Evolutionary conservation across 1,140 invertebrate genomes (phyloP).

Genomic region (Brachionus koreanus): DNA sequence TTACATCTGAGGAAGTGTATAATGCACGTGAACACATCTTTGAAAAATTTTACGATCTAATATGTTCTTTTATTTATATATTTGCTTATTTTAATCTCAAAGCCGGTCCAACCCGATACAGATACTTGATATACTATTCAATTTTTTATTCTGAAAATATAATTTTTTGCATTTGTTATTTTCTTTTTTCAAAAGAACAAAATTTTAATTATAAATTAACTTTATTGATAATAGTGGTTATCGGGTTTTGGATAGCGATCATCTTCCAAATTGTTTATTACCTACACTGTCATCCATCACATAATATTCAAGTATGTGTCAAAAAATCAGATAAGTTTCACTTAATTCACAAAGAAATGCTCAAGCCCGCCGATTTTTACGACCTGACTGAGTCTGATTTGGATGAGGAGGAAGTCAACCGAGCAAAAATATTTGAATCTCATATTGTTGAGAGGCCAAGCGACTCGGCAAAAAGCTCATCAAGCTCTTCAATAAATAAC

Average conservation of each 20-base stretch:
- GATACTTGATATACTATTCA: constrained; percentile 29
- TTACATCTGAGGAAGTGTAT: constrained; percentile 11
- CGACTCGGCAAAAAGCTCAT: background rate
- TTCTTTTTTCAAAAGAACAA: constrained; percentile 14
- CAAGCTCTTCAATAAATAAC: constrained; percentile 18
- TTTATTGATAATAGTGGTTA: constrained; percentile 16
- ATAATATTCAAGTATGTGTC: constrained; percentile 33
- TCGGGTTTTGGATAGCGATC: constrained; percentile 43
- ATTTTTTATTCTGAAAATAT: constrained; percentile 42
- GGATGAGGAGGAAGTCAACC: background rate
- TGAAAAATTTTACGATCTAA: constrained; percentile 41
- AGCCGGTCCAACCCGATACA: constrained; percentile 11
- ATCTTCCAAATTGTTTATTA: constrained; percentile 40
- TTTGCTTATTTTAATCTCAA: constrained; percentile 43
- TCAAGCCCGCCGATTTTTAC: constrained; percentile 21
- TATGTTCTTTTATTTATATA: constrained; percentile 44
- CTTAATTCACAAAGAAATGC: constrained; percentile 39
- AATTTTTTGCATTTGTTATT: constrained; percentile 32
- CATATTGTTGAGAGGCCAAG: background rate
- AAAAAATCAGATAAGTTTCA: background rate
- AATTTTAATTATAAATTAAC: constrained; percentile 35
- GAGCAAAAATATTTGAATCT: background rate
- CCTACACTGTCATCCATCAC: constrained; percentile 35
- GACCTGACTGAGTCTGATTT: constrained; percentile 14
- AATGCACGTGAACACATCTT: constrained; percentile 35